These are phyloP conservation scores for Eledona agricola DNA, from an alignment of 2,888 invertebrate genomes.

Conservation along the genomic window DNA sequence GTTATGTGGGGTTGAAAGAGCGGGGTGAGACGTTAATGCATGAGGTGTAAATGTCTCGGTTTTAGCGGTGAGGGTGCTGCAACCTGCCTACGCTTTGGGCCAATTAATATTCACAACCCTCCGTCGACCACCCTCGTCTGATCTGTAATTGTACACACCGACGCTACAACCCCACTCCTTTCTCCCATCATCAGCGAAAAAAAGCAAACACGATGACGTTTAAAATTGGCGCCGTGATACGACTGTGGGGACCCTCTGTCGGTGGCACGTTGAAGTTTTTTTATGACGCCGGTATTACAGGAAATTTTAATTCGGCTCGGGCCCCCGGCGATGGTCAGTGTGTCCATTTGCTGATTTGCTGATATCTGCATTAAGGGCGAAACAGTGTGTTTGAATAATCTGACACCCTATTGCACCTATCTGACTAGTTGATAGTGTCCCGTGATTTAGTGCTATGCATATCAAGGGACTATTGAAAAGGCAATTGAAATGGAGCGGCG, in stretches of 20 bases:
- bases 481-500: conserved; percentile 63
- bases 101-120: conserved; percentile 60
- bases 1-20: conserved; percentile 45
- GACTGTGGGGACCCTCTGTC: conserved; percentile 56
- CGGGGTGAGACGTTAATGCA: conserved; percentile 55
- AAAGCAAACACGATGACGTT: conserved; percentile 6
- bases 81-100: conserved; percentile 54
- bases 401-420: conserved; percentile 56
- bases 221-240: conserved; percentile 40
- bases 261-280: conserved; percentile 58
- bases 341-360: no score
- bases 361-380: conserved; percentile 45
- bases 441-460: conserved; percentile 61
- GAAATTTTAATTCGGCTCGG: conserved; percentile 36
- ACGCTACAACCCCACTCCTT: no score
- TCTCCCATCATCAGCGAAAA: no score
- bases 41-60: conserved; percentile 63
- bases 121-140: conserved; percentile 3
- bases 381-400: conserved; percentile 51
- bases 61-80: conserved; percentile 53
- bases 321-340: no score
- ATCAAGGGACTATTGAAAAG: conserved; percentile 62
- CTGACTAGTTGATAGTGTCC: conserved; percentile 59
- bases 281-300: conserved; percentile 55
- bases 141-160: conserved; percentile 6